Evolutionary conservation across 2,113 vertebrate genomes (phyloP).

Genomic region (Rafetus swinhoei): DNA sequence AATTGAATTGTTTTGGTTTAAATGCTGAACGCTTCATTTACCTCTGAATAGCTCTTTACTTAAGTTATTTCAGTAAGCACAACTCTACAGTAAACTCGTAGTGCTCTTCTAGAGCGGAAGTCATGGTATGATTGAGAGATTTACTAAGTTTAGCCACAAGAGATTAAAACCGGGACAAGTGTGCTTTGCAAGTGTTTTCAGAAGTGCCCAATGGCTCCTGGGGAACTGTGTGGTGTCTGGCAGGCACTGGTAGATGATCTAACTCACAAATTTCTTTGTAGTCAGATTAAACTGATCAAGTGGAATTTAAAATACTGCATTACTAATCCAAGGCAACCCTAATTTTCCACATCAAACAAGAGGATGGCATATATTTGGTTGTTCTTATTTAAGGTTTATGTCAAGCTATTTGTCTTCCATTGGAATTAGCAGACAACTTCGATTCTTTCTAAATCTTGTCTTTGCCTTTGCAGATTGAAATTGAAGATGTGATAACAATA

Average conservation of each 20-base stretch:
- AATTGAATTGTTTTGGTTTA: slow-evolving; percentile 23
- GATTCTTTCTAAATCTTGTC: not conserved
- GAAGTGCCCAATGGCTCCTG: slow-evolving; percentile 4
- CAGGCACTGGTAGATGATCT: slow-evolving; percentile 2
- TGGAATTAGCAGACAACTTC: not conserved
- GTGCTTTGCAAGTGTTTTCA: slow-evolving; percentile 26
- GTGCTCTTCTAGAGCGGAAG: slow-evolving; percentile 23
- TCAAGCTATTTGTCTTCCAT: not conserved
- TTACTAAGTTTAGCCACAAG: slow-evolving; percentile 73
- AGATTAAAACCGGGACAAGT: slow-evolving; percentile 59
- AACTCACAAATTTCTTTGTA: not conserved
- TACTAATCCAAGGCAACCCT: not conserved
- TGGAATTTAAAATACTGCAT: not conserved
- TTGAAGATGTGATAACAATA: slow-evolving; percentile 76
- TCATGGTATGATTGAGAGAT: slow-evolving; percentile 26
- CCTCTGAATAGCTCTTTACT: slow-evolving; percentile 16
- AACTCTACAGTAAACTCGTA: not conserved
- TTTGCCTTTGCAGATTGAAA: slow-evolving; percentile 74
- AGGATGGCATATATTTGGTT: not conserved
- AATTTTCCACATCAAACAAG: not conserved
- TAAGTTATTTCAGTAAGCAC: slow-evolving; percentile 25
- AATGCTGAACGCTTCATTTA: not conserved
- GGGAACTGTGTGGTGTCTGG: not conserved
- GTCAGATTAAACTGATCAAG: not conserved
- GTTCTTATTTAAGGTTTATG: not conserved